A percentile compares a stretch with the other conserved stretches of the same genome.
Evolutionary conservation across 2,888 invertebrate species (phyloP).

Genomic region (Hyles lineata): DNA sequence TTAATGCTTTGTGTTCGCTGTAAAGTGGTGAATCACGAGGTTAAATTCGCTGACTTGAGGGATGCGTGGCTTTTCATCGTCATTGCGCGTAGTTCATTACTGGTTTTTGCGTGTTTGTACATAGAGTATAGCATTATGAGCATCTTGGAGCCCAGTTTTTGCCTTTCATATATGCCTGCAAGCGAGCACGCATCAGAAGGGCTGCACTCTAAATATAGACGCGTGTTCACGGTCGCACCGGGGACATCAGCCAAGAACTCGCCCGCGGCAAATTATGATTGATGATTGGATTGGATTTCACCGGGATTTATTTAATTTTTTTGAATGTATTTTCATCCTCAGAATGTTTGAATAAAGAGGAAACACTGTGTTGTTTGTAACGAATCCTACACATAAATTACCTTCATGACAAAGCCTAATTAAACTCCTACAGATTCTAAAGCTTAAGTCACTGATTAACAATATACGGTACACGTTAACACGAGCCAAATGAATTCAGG

Average conservation of each 20-base stretch:
- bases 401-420: background rate
- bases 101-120: background rate
- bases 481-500: background rate
- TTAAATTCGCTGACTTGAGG: background rate
- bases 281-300: constrained; percentile 68
- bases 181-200: constrained; percentile 45
- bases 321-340: background rate
- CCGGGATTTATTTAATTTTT: constrained; percentile 51
- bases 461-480: background rate
- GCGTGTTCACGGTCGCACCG: constrained; percentile 69
- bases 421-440: background rate
- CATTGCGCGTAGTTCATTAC: constrained; percentile 14
- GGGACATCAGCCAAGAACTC: constrained; percentile 71
- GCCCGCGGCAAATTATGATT: constrained; percentile 77
- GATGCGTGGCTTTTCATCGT: constrained; percentile 9
- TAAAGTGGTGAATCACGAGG: constrained; percentile 23
- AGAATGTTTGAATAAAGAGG: background rate
- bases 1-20: constrained; percentile 4
- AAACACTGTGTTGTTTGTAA: background rate
- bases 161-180: constrained; percentile 26
- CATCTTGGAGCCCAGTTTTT: constrained; percentile 38
- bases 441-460: background rate
- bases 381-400: background rate
- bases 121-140: constrained; percentile 34
- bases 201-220: constrained; percentile 71